These are phyloP conservation scores for Ptiloglossa arizonensis DNA, from an alignment of 1,140 invertebrate species.

Conservation along the genomic window DNA sequence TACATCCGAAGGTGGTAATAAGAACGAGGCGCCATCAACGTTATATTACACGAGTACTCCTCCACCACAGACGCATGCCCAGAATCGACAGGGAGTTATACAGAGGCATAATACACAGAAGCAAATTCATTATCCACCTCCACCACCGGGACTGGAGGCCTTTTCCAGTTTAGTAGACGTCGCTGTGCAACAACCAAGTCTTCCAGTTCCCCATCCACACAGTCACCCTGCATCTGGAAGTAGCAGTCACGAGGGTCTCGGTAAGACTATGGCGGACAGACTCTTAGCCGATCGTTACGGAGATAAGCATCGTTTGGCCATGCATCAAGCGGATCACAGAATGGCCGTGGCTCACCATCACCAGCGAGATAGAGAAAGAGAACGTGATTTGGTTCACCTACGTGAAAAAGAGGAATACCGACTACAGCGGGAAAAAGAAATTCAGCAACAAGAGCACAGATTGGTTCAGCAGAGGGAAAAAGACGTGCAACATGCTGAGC, in stretches of 20 bases:
- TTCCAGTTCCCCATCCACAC: constrained; percentile 88
- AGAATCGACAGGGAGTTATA: constrained; percentile 85
- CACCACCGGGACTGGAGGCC: constrained; percentile 88
- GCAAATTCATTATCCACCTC: constrained; percentile 81
- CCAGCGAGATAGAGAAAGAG: constrained; percentile 71
- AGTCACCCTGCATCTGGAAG: constrained; percentile 69
- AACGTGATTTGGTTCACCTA: constrained; percentile 73
- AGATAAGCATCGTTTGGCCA: constrained; percentile 75
- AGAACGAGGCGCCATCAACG: constrained; percentile 76
- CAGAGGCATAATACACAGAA: constrained; percentile 86
- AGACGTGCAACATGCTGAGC: constrained; percentile 71
- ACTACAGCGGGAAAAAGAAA: constrained; percentile 79
- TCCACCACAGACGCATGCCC: constrained; percentile 80
- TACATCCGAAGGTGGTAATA: constrained; percentile 70
- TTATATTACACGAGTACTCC: constrained; percentile 82
- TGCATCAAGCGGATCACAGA: constrained; percentile 75
- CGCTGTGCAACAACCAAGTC: constrained; percentile 90
- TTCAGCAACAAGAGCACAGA: constrained; percentile 75
- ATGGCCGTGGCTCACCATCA: constrained; percentile 74
- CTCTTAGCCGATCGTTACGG: constrained; percentile 77
- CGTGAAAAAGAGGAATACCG: constrained; percentile 77
- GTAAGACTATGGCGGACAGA: constrained; percentile 84
- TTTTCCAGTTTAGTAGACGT: constrained; percentile 93
- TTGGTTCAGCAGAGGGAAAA: constrained; percentile 77
- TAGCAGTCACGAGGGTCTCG: constrained; percentile 84